Evolutionary conservation across 1,140 invertebrate genomes (phyloP).

Genomic region (Helicoverpa armigera): DNA sequence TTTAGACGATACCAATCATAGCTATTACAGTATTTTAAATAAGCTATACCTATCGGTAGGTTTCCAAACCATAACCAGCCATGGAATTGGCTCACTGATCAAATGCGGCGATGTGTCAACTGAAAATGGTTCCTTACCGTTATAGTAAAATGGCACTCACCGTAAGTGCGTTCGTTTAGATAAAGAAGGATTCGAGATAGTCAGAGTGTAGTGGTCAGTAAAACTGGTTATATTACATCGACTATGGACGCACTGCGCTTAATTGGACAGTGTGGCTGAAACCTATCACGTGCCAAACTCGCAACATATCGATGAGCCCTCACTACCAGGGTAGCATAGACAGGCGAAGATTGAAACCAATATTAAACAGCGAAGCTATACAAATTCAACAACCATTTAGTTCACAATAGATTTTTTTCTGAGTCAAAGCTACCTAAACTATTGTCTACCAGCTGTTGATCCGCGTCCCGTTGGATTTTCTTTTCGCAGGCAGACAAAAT

Average conservation of each 20-base stretch:
- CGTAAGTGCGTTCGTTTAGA: too few species aligned
- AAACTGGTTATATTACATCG: neutral
- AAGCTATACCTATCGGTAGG: too few species aligned
- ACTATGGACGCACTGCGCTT: neutral
- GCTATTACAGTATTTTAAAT: too few species aligned
- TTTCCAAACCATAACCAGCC: too few species aligned
- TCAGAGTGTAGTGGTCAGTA: neutral
- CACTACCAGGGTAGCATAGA: neutral
- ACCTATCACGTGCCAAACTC: neutral
- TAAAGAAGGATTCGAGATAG: neutral
- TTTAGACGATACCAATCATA: neutral
- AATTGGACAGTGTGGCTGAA: constrained; percentile 5
- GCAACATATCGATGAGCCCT: constrained; percentile 20
- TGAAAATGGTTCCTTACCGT: too few species aligned
- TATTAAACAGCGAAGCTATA: too few species aligned
- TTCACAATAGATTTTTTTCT: neutral
- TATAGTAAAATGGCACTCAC: too few species aligned
- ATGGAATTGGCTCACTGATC: too few species aligned
- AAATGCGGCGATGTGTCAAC: too few species aligned
- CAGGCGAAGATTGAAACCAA: neutral
- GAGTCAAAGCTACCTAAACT: neutral
- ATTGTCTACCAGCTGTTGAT: too few species aligned
- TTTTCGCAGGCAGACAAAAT: too few species aligned
- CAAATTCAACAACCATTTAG: neutral
- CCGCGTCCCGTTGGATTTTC: too few species aligned